A percentile compares a stretch with the other conserved stretches of the same genome.
Evolutionary conservation across 2,888 invertebrate species (phyloP).

Genomic region (Podabrus alpinus): DNA sequence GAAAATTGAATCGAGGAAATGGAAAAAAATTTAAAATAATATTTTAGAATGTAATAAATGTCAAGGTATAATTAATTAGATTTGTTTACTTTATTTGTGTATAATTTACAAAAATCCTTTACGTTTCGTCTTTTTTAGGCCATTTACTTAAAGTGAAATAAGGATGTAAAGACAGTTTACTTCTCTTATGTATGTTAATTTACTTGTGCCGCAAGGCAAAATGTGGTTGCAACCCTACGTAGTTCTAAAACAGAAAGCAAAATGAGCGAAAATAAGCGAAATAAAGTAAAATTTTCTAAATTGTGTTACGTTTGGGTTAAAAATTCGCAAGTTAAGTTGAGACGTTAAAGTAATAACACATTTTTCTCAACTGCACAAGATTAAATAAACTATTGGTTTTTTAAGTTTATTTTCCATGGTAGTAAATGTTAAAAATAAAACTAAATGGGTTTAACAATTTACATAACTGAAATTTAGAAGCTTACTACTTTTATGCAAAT

Average conservation of each 20-base stretch:
- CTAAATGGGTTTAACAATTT: background rate
- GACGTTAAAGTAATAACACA: background rate
- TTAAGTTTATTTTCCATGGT: background rate
- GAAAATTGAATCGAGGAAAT: background rate
- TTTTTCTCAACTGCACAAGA: background rate
- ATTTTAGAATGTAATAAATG: background rate
- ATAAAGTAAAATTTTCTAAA: constrained; percentile 34
- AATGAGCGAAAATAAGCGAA: constrained; percentile 27
- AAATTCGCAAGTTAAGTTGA: background rate
- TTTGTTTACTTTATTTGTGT: background rate
- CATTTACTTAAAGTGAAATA: constrained; percentile 18
- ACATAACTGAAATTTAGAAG: background rate
- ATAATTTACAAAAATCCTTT: background rate
- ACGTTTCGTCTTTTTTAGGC: constrained; percentile 13
- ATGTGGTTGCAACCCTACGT: constrained; percentile 21
- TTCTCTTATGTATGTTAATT: constrained; percentile 25
- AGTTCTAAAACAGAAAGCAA: constrained; percentile 17
- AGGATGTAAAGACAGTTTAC: constrained; percentile 19
- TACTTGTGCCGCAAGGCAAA: constrained; percentile 26
- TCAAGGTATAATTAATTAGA: background rate
- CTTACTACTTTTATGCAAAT: background rate
- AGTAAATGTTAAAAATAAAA: background rate
- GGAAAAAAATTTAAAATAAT: background rate
- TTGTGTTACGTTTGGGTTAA: constrained; percentile 19
- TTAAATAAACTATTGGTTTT: background rate